Evolutionary conservation across 2,888 invertebrate genomes (phyloP).

Genomic region (Chrysodeixis includens): DNA sequence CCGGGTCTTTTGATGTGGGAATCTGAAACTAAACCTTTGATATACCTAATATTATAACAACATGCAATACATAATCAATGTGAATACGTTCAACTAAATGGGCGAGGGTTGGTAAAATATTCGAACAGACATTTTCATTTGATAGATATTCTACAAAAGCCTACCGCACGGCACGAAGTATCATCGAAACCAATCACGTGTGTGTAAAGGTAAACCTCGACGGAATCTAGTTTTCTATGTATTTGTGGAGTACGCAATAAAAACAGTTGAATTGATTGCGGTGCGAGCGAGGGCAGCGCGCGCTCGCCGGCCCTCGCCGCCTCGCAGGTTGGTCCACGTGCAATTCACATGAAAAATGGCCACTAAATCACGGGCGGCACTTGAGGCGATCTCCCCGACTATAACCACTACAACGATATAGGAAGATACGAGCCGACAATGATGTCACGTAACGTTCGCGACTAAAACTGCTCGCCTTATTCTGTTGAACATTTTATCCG

Average conservation of each 20-base stretch:
- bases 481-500: slow-evolving; percentile 26
- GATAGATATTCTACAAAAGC: slow-evolving; percentile 17
- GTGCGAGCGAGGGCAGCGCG: slow-evolving; percentile 57
- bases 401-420: slow-evolving; percentile 57
- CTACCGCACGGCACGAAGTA: slow-evolving; percentile 23
- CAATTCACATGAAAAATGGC: slow-evolving; percentile 77
- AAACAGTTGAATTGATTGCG: slow-evolving; percentile 78
- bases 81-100: slow-evolving; percentile 17
- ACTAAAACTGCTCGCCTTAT: slow-evolving; percentile 35
- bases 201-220: slow-evolving; percentile 45
- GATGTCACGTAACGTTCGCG: slow-evolving; percentile 58
- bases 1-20: slow-evolving; percentile 36
- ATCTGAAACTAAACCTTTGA: slow-evolving; percentile 18
- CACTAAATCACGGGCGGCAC: slow-evolving; percentile 74
- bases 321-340: slow-evolving; percentile 65
- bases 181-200: slow-evolving; percentile 47
- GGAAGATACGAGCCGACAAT: slow-evolving; percentile 55
- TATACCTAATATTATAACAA: slow-evolving; percentile 30
- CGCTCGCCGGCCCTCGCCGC: slow-evolving; percentile 55
- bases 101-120: slow-evolving; percentile 13
- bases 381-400: slow-evolving; percentile 68
- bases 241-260: slow-evolving; percentile 70
- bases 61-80: slow-evolving; percentile 28
- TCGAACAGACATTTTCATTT: slow-evolving; percentile 17
- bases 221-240: slow-evolving; percentile 52